Evolutionary conservation across 2,888 invertebrate species (phyloP), one percentile per base, ranked within the genome.

Genomic region (Leptogaster cylindrica): DNA sequence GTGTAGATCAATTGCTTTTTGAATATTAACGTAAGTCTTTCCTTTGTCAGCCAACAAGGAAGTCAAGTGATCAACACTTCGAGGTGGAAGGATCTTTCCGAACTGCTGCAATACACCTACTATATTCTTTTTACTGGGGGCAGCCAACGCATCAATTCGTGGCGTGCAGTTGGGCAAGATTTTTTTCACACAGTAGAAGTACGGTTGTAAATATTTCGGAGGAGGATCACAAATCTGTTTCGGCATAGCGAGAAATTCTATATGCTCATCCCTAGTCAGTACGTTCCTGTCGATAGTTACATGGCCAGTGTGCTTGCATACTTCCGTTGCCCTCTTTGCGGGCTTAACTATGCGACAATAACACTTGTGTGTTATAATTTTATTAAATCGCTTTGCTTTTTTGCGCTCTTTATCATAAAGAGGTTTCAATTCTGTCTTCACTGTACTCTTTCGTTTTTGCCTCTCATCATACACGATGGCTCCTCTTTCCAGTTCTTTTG

Each of bases 241-340:
- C 5, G 81, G 81, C 1, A 77, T 76, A 2, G 80, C 75, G 44
- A 81, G 66, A 63, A 73, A 76, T 36, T 76, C 76, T 0, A 77
- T 73, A 68, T 81, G 78, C 23, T 81, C 79, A 41, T 75, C 72
- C n/a, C 74, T 71, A 0, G 77, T 77, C 1, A 81, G 68, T 44
- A 79, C 74, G 71, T 79, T 78, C 7, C 80, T 74, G 65, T 80
- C 78, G 18, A 79, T 73, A 7, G 77, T 75, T 2, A 79, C 75
- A 67, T 78, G 76, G 2, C 77, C 80, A 0, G 73, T 71, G 66
- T 80, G 80, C 55, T 76, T 74, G 65, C 81, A 79, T 0, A 75
- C 73, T 31, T 73, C 72, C 51, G 75, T 76, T 2, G 50, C 27
- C 2, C 6, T 61, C 3, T 20, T 7, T 41, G 73, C 74, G 0